Conservation (phyloP, 2,888 invertebrate species). For the Drosophila barbarae region DNA sequence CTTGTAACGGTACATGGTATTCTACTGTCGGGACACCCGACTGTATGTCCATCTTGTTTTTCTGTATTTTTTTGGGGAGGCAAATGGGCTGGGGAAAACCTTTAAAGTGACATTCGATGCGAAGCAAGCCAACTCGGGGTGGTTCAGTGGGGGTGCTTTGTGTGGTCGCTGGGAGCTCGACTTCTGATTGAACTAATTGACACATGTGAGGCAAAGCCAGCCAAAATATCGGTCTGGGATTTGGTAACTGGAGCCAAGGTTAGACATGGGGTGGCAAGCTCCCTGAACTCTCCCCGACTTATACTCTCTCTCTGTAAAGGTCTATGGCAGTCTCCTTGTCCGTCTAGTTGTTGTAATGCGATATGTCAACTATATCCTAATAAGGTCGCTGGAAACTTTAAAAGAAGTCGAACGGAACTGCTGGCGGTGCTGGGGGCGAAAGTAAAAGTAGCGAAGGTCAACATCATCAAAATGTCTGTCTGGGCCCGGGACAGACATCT, state of each 20-base stretch:
- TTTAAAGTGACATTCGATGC: slow-evolving; percentile 45
- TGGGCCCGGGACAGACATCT: slow-evolving; percentile 45
- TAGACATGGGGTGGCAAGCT: slow-evolving; percentile 22
- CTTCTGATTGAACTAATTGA: slow-evolving; percentile 72
- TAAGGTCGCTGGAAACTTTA: slow-evolving; percentile 55
- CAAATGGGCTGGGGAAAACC: slow-evolving; percentile 28
- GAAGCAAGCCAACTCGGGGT: slow-evolving; percentile 17
- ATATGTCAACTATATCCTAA: slow-evolving; percentile 73
- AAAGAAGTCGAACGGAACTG: slow-evolving; percentile 51
- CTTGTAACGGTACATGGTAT: too few species aligned
- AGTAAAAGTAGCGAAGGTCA: slow-evolving; percentile 75
- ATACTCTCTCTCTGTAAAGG: slow-evolving; percentile 12
- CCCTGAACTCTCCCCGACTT: slow-evolving; percentile 32
- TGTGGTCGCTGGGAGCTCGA: slow-evolving; percentile 60
- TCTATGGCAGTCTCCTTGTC: slow-evolving; percentile 4
- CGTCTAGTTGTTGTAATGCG: slow-evolving; percentile 61
- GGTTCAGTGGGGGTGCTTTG: slow-evolving; percentile 40
- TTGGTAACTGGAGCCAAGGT: slow-evolving; percentile 46
- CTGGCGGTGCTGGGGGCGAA: slow-evolving; percentile 41
- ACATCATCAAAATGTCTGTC: slow-evolving; percentile 74
- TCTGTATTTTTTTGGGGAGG: slow-evolving; percentile 16
- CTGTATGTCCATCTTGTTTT: too few species aligned
- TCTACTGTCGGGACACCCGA: too few species aligned
- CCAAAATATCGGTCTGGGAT: slow-evolving; percentile 44
- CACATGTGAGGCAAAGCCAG: slow-evolving; percentile 53